phyloP scores from a whole-genome alignment of 2,113 vertebrate species.

The Urocolius indicus region DNA sequence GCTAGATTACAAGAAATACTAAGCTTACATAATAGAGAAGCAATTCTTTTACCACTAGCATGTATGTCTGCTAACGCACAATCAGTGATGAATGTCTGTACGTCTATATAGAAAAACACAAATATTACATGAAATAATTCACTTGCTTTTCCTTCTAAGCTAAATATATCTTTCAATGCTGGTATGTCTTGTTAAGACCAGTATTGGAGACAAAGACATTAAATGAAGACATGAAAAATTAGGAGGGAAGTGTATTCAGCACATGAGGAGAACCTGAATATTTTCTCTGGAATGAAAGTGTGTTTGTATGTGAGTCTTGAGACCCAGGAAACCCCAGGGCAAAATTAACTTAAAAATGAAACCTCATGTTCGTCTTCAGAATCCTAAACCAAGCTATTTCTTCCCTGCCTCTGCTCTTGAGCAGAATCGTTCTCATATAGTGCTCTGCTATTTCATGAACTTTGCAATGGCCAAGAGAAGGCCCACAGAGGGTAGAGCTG shows the following conservation, averaged over 20 bases:
- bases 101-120: slow-evolving; percentile 31
- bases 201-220: slow-evolving; percentile 55
- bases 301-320: slow-evolving; percentile 54
- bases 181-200: slow-evolving; percentile 24
- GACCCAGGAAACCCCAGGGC: not conserved
- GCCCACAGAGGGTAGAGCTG: not conserved
- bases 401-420: slow-evolving; percentile 60
- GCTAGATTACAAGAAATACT: slow-evolving; percentile 69
- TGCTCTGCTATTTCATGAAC: slow-evolving; percentile 71
- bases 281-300: slow-evolving; percentile 64
- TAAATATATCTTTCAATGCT: slow-evolving; percentile 52
- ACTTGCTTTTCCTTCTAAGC: slow-evolving; percentile 34
- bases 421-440: slow-evolving; percentile 64
- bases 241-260: slow-evolving; percentile 64
- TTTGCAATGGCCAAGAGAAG: slow-evolving; percentile 9
- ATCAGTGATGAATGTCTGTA: not conserved
- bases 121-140: slow-evolving; percentile 35
- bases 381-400: slow-evolving; percentile 43
- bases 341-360: slow-evolving; percentile 23
- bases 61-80: slow-evolving; percentile 23
- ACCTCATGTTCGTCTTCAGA: not conserved
- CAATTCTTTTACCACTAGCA: slow-evolving; percentile 54
- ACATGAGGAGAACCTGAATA: slow-evolving; percentile 60
- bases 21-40: slow-evolving; percentile 42
- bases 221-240: slow-evolving; percentile 58